Base-by-base conservation (phyloP, 2,113 vertebrate species). In the Prolemur simus region DNA sequence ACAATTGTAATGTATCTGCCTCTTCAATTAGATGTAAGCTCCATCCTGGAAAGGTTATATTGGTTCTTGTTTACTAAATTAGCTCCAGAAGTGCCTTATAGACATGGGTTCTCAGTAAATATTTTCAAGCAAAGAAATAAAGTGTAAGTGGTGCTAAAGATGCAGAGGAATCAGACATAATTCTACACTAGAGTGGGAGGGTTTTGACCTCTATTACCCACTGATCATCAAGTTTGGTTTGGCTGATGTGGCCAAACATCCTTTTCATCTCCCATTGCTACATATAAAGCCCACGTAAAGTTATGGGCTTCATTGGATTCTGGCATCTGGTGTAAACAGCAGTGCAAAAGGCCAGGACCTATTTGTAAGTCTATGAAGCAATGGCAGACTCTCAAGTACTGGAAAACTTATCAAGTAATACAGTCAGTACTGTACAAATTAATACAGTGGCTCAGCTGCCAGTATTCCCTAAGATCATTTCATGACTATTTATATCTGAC, bases 101-200 rank as follows among this genome's bases (percentile, higher is more conserved):
- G 1, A 82, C 39, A 17, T 42, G 71, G 17, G 1, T 78, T 88
- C 60, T 97, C 45, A 66, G 37, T 77, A 54, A 80, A 23, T 60
- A 94, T 69, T 83, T 73, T 32, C 56, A 54, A 87, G 56, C 14
- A n/a, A 92, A 96, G 25, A 89, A 77, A 91, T 37, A 42, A 89
- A 89, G n/a, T 52, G 49, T 88, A 54, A 93, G 6, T 74, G 47
- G 29, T 89, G 10, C 6, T 27, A 13, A 13, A 2, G 3, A 39
- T 80, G 9, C 20, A 85, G 80, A 89, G 93, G 27, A 91, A 89
- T 45, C 20, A 23, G 29, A 37, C n/a, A 12, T 27, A 34, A 34
- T 49, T 69, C 49, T 78, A 17, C 49, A 25, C 34, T 42, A 54
- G 34, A 15, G 12, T 91, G 66, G 93, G 11, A 82, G 42, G 45